Percentiles rank a stretch among this genome's conserved stretches.
These are phyloP conservation scores for Aleiodes testaceus DNA, from an alignment of 2,888 invertebrate genomes.

Conservation along the genomic window DNA sequence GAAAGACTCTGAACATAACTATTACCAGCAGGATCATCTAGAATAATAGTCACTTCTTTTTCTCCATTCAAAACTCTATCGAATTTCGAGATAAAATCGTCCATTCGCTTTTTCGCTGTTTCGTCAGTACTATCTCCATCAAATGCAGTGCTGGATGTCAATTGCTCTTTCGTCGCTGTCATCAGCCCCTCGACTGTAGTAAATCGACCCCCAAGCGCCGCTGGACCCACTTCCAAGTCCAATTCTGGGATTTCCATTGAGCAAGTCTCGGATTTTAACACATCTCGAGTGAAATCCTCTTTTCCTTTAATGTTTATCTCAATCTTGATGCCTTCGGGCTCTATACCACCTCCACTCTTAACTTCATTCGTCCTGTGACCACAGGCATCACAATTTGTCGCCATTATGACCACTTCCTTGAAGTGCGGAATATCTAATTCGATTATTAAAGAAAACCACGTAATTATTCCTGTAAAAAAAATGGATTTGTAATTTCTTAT, in stretches of 20 bases:
- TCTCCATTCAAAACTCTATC: constrained; percentile 80
- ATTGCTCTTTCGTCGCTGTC: constrained; percentile 84
- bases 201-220: constrained; percentile 92
- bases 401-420: constrained; percentile 98
- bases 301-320: constrained; percentile 81
- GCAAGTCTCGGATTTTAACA: constrained; percentile 94
- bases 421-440: constrained; percentile 91
- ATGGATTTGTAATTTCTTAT: not conserved
- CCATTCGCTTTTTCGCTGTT: constrained; percentile 75
- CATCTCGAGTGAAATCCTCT: constrained; percentile 92
- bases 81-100: constrained; percentile 79
- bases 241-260: constrained; percentile 87
- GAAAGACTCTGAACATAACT: constrained; percentile 90
- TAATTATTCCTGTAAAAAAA: too few species aligned
- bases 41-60: constrained; percentile 81
- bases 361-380: constrained; percentile 96
- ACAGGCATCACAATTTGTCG: constrained; percentile 92
- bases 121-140: constrained; percentile 83
- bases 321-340: constrained; percentile 85
- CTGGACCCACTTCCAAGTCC: constrained; percentile 88
- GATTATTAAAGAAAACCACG: constrained; percentile 53
- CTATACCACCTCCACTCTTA: constrained; percentile 93
- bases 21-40: constrained; percentile 98
- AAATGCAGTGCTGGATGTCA: constrained; percentile 80
- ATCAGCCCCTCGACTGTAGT: constrained; percentile 96